A percentile compares a stretch with the other conserved stretches of the same genome.
These are phyloP conservation scores for Meriones psammophilus DNA, from an alignment of 2,797 vertebrate species.

Conservation along the genomic window DNA sequence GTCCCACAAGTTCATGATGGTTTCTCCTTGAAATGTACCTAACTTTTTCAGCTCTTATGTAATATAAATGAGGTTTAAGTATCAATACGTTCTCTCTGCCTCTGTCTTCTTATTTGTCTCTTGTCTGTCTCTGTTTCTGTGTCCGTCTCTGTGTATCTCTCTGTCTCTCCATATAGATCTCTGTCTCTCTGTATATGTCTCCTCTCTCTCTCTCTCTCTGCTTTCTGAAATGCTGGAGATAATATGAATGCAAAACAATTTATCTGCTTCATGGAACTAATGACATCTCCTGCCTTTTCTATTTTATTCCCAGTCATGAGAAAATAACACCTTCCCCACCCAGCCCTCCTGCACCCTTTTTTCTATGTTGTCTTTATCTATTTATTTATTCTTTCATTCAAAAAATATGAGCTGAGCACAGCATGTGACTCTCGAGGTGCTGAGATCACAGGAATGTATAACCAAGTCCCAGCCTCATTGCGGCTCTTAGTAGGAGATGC, in stretches of 20 bases:
- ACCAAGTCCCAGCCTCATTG: background rate
- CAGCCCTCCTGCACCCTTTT: too few species aligned
- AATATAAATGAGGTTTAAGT: background rate
- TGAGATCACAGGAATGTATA: background rate
- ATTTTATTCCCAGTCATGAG: background rate
- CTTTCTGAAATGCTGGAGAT: background rate
- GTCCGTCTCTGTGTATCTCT: background rate
- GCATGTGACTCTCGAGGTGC: background rate
- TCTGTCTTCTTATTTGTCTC: background rate
- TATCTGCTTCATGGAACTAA: background rate
- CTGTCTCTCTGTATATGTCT: background rate
- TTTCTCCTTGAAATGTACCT: background rate
- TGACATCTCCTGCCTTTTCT: background rate
- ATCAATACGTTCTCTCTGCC: background rate
- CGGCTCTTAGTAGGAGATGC: background rate
- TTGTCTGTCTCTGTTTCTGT: background rate
- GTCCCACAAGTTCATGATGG: background rate
- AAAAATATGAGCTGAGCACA: background rate
- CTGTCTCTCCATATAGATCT: background rate
- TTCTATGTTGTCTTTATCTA: background rate
- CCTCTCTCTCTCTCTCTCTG: background rate
- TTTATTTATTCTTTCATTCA: slow-evolving; percentile 8
- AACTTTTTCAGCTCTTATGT: background rate
- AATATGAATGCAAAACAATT: background rate
- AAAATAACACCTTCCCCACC: background rate